Evolutionary conservation across 2,888 invertebrate species (phyloP).

Genomic region (Mimumesa dahlbomi): DNA sequence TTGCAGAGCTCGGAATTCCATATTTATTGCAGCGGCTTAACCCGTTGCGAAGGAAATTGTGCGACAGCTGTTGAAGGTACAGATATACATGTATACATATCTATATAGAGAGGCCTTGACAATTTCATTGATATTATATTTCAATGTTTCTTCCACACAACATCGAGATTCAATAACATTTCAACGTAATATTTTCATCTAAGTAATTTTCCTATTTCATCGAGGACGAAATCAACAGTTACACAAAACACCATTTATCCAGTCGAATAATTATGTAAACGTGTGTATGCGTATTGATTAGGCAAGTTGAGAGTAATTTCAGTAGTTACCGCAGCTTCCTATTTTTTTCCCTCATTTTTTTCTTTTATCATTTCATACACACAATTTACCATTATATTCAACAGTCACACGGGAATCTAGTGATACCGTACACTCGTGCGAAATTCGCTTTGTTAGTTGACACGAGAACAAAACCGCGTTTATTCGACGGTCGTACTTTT

Average conservation of each 20-base stretch:
- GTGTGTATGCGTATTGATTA: constrained; percentile 2
- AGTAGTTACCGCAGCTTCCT: constrained; percentile 17
- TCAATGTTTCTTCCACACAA: background rate
- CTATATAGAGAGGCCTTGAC: constrained; percentile 7
- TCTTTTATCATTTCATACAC: background rate
- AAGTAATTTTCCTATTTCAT: too few relatives aligned
- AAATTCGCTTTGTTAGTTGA: too few relatives aligned
- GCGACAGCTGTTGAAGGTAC: background rate
- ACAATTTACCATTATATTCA: background rate
- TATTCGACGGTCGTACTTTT: background rate
- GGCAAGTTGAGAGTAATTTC: constrained; percentile 12
- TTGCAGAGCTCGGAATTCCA: background rate
- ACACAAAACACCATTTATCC: too few relatives aligned
- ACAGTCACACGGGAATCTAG: constrained; percentile 20
- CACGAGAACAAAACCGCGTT: too few relatives aligned
- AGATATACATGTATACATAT: too few relatives aligned
- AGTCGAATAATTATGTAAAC: background rate
- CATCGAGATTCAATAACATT: too few relatives aligned
- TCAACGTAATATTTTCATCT: too few relatives aligned
- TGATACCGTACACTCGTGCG: constrained; percentile 35
- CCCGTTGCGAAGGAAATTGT: constrained; percentile 16
- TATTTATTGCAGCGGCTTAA: constrained; percentile 13
- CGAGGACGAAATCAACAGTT: background rate
- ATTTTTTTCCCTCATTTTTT: constrained; percentile 6
- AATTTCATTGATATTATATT: background rate